Percentiles rank a stretch among this genome's conserved stretches.
Conservation (phyloP, 2,888 invertebrate genomes). For the Gnatocerus cornutus region DNA sequence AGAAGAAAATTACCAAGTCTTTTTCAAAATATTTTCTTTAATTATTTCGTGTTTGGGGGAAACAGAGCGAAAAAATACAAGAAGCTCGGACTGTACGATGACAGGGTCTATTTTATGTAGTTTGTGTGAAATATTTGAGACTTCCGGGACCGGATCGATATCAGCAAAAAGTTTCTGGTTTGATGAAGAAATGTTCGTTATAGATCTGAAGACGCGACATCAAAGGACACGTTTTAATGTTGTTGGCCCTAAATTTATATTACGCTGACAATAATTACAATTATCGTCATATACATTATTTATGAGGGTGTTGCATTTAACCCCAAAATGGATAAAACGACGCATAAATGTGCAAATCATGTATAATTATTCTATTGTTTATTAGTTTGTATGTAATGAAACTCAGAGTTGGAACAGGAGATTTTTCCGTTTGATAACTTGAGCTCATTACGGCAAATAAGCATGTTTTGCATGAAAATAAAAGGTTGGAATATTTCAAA, state of each 20-base stretch:
- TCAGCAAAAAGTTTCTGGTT: conserved; percentile 27
- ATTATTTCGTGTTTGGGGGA: background rate
- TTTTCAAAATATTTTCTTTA: background rate
- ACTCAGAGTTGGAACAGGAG: no score
- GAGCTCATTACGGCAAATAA: background rate
- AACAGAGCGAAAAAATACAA: conserved; percentile 7
- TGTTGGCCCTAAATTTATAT: background rate
- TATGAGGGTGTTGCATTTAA: background rate
- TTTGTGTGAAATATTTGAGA: conserved; percentile 26
- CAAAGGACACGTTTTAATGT: background rate
- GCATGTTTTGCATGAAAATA: background rate
- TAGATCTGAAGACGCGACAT: background rate
- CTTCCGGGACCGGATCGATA: conserved; percentile 16
- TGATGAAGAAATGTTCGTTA: conserved; percentile 17
- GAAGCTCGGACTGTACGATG: conserved; percentile 10
- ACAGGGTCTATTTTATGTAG: conserved; percentile 33
- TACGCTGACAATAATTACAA: background rate
- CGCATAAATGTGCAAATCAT: no score
- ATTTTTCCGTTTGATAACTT: background rate
- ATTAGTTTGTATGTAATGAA: no score
- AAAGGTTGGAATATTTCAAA: conserved; percentile 2
- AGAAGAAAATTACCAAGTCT: background rate
- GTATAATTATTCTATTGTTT: no score
- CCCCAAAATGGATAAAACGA: no score
- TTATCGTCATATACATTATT: conserved; percentile 1